Evolutionary conservation across 2,797 vertebrate genomes (phyloP), one percentile per base, ranked within the genome.

Genomic region (Rhincodon typus): DNA sequence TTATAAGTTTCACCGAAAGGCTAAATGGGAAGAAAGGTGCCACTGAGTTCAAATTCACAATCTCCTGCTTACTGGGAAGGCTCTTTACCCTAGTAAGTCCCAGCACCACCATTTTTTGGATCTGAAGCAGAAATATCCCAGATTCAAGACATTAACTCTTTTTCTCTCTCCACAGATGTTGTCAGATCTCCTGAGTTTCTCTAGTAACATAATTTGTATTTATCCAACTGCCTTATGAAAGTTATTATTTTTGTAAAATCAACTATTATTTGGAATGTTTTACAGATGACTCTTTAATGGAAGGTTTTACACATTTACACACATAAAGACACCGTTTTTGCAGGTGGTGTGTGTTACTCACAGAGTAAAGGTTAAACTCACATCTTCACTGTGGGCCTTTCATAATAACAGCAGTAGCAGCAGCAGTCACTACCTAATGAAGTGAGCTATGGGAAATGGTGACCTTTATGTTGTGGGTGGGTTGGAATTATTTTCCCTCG

Each of bases 281-380:
- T 46, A 77, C 46, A 74, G 94, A 95, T 74, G 46, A 46, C 53
- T 30, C 42, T 57, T 34, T 77, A 53, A 77, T 74, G 70, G 17
- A 53, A 91, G 25, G n/a, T 74, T 94, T 94, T 69, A 10, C 57
- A 42, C 38, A 27, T 21, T 70, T 21, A 70, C 42, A 42, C 21
- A 13, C 67, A 50, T 23, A 94, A 12, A 77, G 25, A 72, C 25
- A 74, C 72, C 7, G 8, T 94, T 95, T 95, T 46, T n/a, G 94
- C 25, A 72, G 94, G 42, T 95, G 70, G n/a, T 95, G 94, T 95
- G 70, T 42, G 77, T 95, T 95, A 95, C 77, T 17, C 23, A 12
- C 70, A 95, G 94, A 77, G 27, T 77, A 95, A 77, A 95, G 94
- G 94, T 95, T 95, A 95, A 95, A 74, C 70, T 95, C 94, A 95